Conservation (phyloP, 1,140 invertebrate species). For the Chymomyza costata region DNA sequence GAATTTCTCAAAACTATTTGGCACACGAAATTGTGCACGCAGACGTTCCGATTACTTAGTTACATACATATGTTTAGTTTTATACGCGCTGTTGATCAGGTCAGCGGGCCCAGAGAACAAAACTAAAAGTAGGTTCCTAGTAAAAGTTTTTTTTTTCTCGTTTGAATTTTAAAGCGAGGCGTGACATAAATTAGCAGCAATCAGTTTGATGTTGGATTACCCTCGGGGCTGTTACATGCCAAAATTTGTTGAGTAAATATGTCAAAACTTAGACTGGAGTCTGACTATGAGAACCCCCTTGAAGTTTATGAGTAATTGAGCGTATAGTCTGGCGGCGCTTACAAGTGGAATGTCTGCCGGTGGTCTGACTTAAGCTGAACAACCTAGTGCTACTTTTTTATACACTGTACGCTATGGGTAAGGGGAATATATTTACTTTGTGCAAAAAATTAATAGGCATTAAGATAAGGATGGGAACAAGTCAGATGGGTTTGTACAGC, state of each 20-base stretch:
- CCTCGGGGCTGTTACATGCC: background rate
- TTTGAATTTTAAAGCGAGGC: background rate
- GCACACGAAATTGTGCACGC: constrained; percentile 44
- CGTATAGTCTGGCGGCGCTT: constrained; percentile 30
- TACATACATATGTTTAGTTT: too few species aligned
- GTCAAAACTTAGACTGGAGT: constrained; percentile 33
- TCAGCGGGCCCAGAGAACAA: too few species aligned
- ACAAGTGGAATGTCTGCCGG: constrained; percentile 10
- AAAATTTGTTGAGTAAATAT: constrained; percentile 64
- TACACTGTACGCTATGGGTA: too few species aligned
- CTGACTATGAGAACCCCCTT: constrained; percentile 16
- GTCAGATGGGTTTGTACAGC: too few species aligned
- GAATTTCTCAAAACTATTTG: constrained; percentile 60
- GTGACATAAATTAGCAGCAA: background rate
- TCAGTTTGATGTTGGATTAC: background rate
- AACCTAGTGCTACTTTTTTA: too few species aligned
- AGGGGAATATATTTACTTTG: too few species aligned
- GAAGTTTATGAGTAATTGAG: constrained; percentile 51
- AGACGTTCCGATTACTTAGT: constrained; percentile 32
- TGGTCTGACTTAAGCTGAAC: too few species aligned
- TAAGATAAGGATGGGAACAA: too few species aligned
- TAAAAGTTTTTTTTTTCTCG: constrained; percentile 24
- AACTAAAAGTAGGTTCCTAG: too few species aligned
- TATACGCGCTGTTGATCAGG: too few species aligned
- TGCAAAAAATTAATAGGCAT: too few species aligned